Base-by-base conservation (phyloP, 2,888 invertebrate species). In the Apotomis betuletana region DNA sequence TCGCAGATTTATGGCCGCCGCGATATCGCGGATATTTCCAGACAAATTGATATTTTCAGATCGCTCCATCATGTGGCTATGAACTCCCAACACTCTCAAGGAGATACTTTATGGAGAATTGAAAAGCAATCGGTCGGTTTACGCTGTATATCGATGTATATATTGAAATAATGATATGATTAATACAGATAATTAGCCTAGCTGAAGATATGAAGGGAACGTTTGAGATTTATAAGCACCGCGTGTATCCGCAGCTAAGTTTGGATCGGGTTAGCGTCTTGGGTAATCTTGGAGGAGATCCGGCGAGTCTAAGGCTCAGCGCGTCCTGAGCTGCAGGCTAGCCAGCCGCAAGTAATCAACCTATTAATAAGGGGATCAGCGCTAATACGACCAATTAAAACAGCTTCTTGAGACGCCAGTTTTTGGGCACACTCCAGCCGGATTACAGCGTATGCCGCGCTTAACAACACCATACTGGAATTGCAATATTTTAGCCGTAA, bases 371-470 rank as follows among this genome's bases (percentile, higher is more conserved):
- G 86, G 87, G 85, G 93, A 86, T 93, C 85, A 89, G 83, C 85
- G 83, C 84, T 92, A 92, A 93, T 91, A 80, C 92, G 85, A 85
- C 90, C 89, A 92, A 92, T 92, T 93, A 93, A 92, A 92, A 90
- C 83, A 87, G 88, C 85, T 80, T 90, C 91, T 92, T 90, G 87
- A 92, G 91, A 91, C 89, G 85, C 87, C 88, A 91, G 91, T 91
- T 92, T 93, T 93, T 92, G 92, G 93, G 91, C 82, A 87, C 87
- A 86, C 86, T 92, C 93, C 92, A 92, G 89, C 79, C 76, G 85
- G 90, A 90, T 92, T 89, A 91, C 82, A 81, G 82, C 79, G 77
- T 88, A 85, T 83, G 85, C 82, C 85, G 81, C 79, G 77, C 78
- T 78, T 79, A 75, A 71, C 67, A 67, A 72, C 44, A 58, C 62